Evolutionary conservation across 2,797 vertebrate species (phyloP).

Genomic region (Lateolabrax maculatus): DNA sequence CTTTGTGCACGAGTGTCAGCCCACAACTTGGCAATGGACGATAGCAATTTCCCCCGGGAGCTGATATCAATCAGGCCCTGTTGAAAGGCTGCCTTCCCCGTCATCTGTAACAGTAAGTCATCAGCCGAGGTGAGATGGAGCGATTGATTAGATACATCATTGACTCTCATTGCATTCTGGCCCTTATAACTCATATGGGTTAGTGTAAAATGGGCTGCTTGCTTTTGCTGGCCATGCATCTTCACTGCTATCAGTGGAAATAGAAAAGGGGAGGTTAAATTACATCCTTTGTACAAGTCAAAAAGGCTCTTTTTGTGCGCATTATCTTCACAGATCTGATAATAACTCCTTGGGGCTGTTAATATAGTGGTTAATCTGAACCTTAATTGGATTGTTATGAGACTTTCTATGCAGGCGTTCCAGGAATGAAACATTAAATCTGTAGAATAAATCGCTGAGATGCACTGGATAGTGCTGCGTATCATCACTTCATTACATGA

Average conservation of each 20-base stretch:
- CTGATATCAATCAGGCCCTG: constrained; percentile 72
- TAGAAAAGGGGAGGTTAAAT: constrained; percentile 15
- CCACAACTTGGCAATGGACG: constrained; percentile 56
- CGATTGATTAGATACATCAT: constrained; percentile 70
- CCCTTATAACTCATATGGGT: constrained; percentile 48
- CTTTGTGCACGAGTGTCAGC: constrained; percentile 58
- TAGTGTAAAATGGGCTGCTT: constrained; percentile 42
- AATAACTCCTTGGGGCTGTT: constrained; percentile 16
- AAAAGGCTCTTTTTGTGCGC: not conserved
- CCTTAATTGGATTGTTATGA: constrained; percentile 44
- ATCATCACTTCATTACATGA: constrained; percentile 28
- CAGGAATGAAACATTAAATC: constrained; percentile 24
- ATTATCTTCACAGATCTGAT: constrained; percentile 26
- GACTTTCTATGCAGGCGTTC: constrained; percentile 15
- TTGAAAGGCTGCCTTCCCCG: constrained; percentile 63
- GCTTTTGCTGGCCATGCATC: constrained; percentile 50
- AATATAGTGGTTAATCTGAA: constrained; percentile 40
- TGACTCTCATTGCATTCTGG: constrained; percentile 54
- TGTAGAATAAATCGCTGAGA: constrained; percentile 10
- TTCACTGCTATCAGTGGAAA: constrained; percentile 13
- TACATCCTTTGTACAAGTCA: constrained; percentile 27
- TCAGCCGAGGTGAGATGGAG: constrained; percentile 54
- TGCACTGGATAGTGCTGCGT: not conserved
- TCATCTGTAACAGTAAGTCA: constrained; percentile 69
- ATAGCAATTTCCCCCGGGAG: constrained; percentile 63